These are phyloP conservation scores for Gadopsis bispinosus DNA, from an alignment of 2,797 vertebrate species.

Conservation along the genomic window DNA sequence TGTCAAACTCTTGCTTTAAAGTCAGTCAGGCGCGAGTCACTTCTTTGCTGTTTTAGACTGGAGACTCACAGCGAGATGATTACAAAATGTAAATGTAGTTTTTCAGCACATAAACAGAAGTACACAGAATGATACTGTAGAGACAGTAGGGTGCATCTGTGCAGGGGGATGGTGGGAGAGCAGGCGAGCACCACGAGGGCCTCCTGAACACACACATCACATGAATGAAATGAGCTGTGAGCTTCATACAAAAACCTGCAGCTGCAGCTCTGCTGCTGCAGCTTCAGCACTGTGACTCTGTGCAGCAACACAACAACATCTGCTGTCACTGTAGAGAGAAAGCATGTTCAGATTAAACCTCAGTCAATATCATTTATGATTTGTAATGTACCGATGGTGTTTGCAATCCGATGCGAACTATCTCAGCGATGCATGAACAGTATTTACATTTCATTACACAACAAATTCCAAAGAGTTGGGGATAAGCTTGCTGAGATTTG, in stretches of 20 bases:
- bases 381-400: background rate
- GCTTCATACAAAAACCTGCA: constrained; percentile 33
- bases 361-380: background rate
- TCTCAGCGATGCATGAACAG: background rate
- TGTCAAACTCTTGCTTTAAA: too few species aligned
- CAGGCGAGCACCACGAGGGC: constrained; percentile 16
- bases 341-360: background rate
- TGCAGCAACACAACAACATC: constrained; percentile 16
- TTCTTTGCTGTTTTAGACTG: too few species aligned
- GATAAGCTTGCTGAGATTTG: background rate
- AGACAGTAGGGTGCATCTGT: background rate
- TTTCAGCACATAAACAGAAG: background rate
- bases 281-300: background rate
- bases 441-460: background rate
- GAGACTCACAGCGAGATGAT: too few species aligned
- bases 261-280: constrained; percentile 17
- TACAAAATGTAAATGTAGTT: too few species aligned
- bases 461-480: background rate
- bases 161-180: constrained; percentile 18
- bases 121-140: background rate
- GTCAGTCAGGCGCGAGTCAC: too few species aligned
- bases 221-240: constrained; percentile 30
- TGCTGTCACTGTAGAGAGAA: constrained; percentile 4
- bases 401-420: background rate
- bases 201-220: background rate